Percentiles rank a stretch among this genome's conserved stretches.
Conservation (phyloP, 2,797 vertebrate species). For the Xenopus petersii region DNA sequence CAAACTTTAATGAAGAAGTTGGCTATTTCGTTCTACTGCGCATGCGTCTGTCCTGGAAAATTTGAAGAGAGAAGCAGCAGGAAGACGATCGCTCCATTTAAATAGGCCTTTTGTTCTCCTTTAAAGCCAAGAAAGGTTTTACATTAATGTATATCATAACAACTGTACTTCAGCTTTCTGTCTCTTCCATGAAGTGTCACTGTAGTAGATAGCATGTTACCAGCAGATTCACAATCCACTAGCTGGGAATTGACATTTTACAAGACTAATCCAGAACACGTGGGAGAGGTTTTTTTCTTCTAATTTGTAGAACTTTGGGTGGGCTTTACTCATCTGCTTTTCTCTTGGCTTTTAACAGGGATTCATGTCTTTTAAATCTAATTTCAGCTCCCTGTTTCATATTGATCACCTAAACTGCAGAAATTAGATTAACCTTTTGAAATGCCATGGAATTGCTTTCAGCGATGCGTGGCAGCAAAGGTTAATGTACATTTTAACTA, state of each 20-base stretch:
- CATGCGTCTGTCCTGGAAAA: no score
- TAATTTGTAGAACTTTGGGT: neutral
- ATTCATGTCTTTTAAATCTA: slow-evolving; percentile 38
- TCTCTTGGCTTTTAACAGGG: slow-evolving; percentile 19
- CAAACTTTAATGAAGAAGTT: no score
- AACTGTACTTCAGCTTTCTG: no score
- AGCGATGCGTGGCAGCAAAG: slow-evolving; percentile 28
- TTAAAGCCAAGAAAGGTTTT: no score
- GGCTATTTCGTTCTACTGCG: no score
- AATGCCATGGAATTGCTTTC: slow-evolving; percentile 35
- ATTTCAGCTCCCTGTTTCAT: slow-evolving; percentile 18
- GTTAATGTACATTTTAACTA: slow-evolving; percentile 41
- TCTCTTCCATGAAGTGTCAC: no score
- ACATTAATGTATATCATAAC: no score
- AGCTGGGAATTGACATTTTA: neutral
- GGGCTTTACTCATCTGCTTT: neutral
- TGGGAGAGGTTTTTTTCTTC: neutral
- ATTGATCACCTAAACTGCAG: slow-evolving; percentile 33
- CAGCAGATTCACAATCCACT: neutral
- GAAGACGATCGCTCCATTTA: no score
- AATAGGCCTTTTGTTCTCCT: no score
- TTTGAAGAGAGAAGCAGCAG: no score
- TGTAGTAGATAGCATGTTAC: no score
- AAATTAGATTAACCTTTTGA: slow-evolving; percentile 46
- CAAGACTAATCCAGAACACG: neutral